Evolutionary conservation across 2,113 vertebrate species (phyloP).

Genomic region (Heliornis fulica): DNA sequence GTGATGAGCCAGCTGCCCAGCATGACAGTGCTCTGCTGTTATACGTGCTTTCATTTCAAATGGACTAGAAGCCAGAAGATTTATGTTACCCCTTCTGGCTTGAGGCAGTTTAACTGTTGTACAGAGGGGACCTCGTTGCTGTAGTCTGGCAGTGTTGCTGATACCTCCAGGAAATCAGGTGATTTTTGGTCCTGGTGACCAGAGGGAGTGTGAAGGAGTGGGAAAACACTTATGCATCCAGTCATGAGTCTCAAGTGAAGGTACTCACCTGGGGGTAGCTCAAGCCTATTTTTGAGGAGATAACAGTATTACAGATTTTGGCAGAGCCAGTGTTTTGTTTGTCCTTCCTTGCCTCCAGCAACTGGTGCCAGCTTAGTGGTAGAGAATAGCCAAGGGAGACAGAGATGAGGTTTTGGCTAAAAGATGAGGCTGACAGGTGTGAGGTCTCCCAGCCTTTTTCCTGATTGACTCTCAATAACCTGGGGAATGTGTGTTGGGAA

Average conservation of each 20-base stretch:
- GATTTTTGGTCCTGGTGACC: not conserved
- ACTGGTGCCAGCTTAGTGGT: not conserved
- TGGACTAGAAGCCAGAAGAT: not conserved
- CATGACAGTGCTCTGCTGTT: not conserved
- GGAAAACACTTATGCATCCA: not conserved
- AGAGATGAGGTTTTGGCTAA: not conserved
- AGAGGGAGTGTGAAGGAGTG: not conserved
- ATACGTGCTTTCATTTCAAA: not conserved
- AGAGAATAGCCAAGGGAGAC: not conserved
- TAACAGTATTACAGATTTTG: not conserved
- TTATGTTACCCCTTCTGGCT: not conserved
- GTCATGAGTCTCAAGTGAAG: not conserved
- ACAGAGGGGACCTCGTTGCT: not conserved
- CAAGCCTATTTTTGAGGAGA: not conserved
- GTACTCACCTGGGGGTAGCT: not conserved
- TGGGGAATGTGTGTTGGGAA: not conserved
- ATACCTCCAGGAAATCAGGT: not conserved
- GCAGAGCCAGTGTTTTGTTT: not conserved
- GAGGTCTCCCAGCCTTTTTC: not conserved
- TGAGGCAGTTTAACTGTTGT: not conserved
- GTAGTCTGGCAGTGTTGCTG: not conserved
- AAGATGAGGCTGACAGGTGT: not conserved
- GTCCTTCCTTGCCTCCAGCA: not conserved
- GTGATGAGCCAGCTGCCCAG: not conserved
- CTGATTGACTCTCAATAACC: not conserved